Base-by-base conservation (phyloP, 2,888 invertebrate genomes). In the Cheilosia scutellata region DNA sequence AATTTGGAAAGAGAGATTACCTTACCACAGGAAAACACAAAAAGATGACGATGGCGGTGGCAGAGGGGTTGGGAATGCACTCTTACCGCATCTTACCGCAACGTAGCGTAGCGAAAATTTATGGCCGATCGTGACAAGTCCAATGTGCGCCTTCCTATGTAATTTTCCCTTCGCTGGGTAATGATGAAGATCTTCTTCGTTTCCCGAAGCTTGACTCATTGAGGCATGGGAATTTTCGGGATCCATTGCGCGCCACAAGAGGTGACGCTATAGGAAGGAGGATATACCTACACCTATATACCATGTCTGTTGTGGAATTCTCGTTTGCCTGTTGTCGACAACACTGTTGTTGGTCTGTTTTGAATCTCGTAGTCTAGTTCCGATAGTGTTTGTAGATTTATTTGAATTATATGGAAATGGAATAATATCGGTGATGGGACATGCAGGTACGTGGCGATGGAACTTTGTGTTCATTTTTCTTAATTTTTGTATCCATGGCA, bases 81-180 rank as follows among this genome's bases (percentile, higher is more conserved):
- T 86, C 68, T 86, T 70, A 70, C 66, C 77, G 60, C 80, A 47
- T 68, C 66, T 53, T 60, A 55, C 74, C 66, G 75, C 58, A 66
- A 63, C 68, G 37, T 33, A 77, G 78, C 83, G 82, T 72, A 86
- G 80, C 71, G 84, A 82, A 88, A 88, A 88, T 88, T 88, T 88
- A 88, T 88, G 88, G 87, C 83, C 79, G 87, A 86, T 88, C 88
- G 88, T 88, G 88, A 88, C 88, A 88, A 88, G 87, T 88, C 87
- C 87, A 78, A 82, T 84, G 86, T 86, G 86, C 86, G 82, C 87
- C 87, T 88, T 88, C 87, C 88, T 88, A 87, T 88, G 83, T 88
- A 88, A 88, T 88, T 88, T 88, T 82, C 88, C 79, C 87, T 78
- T 84, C 86, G 86, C 86, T 76, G 33, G 71, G 86, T 86, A 82